phyloP scores from a whole-genome alignment of 2,888 invertebrate species.

The Plebejus melissa region DNA sequence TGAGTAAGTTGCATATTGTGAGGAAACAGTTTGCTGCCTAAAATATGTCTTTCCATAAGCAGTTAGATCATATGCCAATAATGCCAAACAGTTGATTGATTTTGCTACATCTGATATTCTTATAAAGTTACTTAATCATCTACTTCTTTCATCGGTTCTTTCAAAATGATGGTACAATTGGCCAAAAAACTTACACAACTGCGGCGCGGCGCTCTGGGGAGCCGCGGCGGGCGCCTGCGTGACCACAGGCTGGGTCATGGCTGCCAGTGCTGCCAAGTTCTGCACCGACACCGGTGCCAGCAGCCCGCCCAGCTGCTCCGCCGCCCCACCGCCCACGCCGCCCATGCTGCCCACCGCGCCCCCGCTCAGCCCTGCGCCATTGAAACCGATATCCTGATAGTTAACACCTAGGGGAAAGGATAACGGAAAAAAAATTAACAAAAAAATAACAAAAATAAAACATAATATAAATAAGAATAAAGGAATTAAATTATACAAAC shows the following conservation, averaged over 20 bases:
- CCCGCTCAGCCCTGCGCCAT: conserved; percentile 72
- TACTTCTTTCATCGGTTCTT: background rate
- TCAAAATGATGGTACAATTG: background rate
- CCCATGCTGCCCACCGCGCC: conserved; percentile 52
- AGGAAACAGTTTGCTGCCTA: background rate
- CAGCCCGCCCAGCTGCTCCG: conserved; percentile 93
- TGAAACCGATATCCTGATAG: conserved; percentile 77
- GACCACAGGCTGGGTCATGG: conserved; percentile 84
- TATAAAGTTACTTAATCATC: background rate
- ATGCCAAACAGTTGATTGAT: background rate
- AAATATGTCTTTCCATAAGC: background rate
- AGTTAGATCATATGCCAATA: background rate
- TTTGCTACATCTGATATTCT: background rate
- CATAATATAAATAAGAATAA: background rate
- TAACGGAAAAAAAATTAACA: conserved; percentile 37
- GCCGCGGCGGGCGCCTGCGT: conserved; percentile 71
- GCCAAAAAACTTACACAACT: conserved; percentile 61
- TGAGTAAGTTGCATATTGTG: background rate
- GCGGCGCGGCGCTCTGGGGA: conserved; percentile 58
- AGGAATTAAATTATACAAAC: background rate
- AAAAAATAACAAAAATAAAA: background rate
- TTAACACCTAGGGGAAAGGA: conserved; percentile 60
- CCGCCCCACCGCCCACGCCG: conserved; percentile 83
- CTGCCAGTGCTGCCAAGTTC: conserved; percentile 93
- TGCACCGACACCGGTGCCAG: conserved; percentile 92